Base-by-base conservation (phyloP, 2,888 invertebrate species). In the Drosophila phalerata region DNA sequence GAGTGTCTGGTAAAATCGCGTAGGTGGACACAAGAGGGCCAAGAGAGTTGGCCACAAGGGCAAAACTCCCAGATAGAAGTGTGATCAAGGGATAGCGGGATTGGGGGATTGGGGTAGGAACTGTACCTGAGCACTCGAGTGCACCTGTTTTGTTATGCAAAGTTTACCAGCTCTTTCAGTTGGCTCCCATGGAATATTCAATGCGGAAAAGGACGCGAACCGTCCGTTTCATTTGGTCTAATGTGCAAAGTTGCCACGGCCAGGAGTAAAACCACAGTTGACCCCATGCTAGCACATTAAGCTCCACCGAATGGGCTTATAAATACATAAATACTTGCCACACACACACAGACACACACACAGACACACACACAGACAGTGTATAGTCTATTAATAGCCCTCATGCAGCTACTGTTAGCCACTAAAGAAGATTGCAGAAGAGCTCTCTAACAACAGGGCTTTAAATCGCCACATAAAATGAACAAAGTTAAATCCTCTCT, bases 111-210 rank as follows among this genome's bases (percentile, higher is more conserved):
- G 45, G 40, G 11, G 6, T 1, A 0, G 19, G 22, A 11, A 34
- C 43, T n/a, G 22, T 37, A 17, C 8, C 52, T 22, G 69, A 32
- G 58, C 67, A 68, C 77, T 68, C 52, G 64, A 69, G 77, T 68
- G 74, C 84, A 81, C 84, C 81, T 85, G 82, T 70, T 86, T 85
- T 74, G 77, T 68, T 78, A 83, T 83, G 82, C 86, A 85, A 81
- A 81, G 80, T 81, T 77, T 69, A 48, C 68, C 74, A 55, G 55
- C 64, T 76, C 78, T 75, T 60, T 75, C 74, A 81, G 81, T 47
- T 75, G 73, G 73, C 69, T 72, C 63, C 62, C 67, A 68, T 70
- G 69, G 70, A 79, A 79, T 79, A 76, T 70, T 73, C 69, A 61
- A 78, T 78, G 73, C 28, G 77, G 60, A 51, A 66, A 74, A 74